Base-by-base conservation (phyloP, 2,888 invertebrate genomes). In the Ceriagrion tenellum region DNA sequence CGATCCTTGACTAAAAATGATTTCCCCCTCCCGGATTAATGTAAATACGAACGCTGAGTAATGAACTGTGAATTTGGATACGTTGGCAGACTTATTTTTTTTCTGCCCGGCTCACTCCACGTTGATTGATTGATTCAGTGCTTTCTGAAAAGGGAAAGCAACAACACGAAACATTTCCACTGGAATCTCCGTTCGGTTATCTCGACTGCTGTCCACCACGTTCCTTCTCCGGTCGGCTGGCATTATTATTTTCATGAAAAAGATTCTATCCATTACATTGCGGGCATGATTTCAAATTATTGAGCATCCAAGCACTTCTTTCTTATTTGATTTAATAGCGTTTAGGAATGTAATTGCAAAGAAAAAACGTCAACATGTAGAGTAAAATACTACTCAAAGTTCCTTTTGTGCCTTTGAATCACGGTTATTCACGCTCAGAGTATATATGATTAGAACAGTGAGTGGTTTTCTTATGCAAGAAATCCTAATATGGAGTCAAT, bases 31-130 rank as follows among this genome's bases (percentile, higher is more conserved):
- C 3, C 0, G 35, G 16, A 10, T 81, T 81, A 35, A 81, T 35
- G 81, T 81, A 81, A 81, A 81, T 81, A 81, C 16, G 35, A 81
- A 81, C 16, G 10, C 35, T 81, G 30, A 81, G 81, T 81, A 81
- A 81, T 81, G 81, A 81, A 35, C 81, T 81, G 81, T 81, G 35
- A 81, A 81, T 35, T 81, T 81, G 16, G 35, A 81, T 81, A 35
- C 35, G 12, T 16, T 81, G 26, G 3, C 26, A 26, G 26, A 81
- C 16, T 35, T 18, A 0, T 81, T 4, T 81, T 81, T 81, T 81
- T 47, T 47, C 47, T 47, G 13, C 30, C 81, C 12, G 18, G 35
- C 13, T 81, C 35, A 69, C 13, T 35, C 35, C 30, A 13, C 81
- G 35, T 35, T 35, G 81, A 81, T 81, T 81, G 35, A 81, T 81